Percentiles rank a stretch among this genome's conserved stretches.
Evolutionary conservation across 2,797 vertebrate species (phyloP).

Genomic region (Bufotes viridis): DNA sequence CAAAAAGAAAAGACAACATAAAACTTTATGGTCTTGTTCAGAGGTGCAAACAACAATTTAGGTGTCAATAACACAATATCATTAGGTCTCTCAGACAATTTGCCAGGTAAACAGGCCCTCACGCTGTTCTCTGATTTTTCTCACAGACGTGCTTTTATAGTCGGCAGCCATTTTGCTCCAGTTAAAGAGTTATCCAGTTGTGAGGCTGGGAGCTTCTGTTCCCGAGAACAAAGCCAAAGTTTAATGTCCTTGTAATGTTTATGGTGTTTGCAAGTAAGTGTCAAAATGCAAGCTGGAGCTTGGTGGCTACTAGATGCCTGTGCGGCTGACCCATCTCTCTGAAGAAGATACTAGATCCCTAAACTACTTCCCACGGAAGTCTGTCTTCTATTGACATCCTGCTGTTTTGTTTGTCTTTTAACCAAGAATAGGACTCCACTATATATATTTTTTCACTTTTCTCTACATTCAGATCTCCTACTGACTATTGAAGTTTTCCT

Average conservation of each 20-base stretch:
- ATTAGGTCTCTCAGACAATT: conserved; percentile 60
- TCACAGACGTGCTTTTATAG: conserved; percentile 66
- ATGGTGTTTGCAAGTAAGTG: conserved; percentile 73
- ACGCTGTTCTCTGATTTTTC: conserved; percentile 50
- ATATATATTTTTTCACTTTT: conserved; percentile 63
- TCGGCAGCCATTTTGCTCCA: conserved; percentile 61
- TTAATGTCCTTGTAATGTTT: conserved; percentile 73
- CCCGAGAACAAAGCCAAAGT: conserved; percentile 70
- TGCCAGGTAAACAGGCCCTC: conserved; percentile 65
- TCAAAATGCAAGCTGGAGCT: conserved; percentile 74
- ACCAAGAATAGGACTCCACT: conserved; percentile 70
- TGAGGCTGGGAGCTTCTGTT: conserved; percentile 69
- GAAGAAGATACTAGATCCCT: conserved; percentile 29
- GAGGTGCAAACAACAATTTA: conserved; percentile 56
- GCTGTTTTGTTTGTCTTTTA: conserved; percentile 77
- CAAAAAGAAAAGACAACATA: conserved; percentile 50
- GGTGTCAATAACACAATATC: conserved; percentile 33
- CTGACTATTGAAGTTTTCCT: neutral
- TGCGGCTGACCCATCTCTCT: conserved; percentile 61
- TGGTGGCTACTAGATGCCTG: conserved; percentile 65
- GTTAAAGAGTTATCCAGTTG: conserved; percentile 67
- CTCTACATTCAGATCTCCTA: conserved; percentile 47
- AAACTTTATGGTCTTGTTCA: conserved; percentile 41
- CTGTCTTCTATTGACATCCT: conserved; percentile 77
- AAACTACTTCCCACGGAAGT: conserved; percentile 76